These are phyloP conservation scores for Petrocephalus schoutedeni DNA, from an alignment of 2,797 vertebrate genomes.

Conservation along the genomic window DNA sequence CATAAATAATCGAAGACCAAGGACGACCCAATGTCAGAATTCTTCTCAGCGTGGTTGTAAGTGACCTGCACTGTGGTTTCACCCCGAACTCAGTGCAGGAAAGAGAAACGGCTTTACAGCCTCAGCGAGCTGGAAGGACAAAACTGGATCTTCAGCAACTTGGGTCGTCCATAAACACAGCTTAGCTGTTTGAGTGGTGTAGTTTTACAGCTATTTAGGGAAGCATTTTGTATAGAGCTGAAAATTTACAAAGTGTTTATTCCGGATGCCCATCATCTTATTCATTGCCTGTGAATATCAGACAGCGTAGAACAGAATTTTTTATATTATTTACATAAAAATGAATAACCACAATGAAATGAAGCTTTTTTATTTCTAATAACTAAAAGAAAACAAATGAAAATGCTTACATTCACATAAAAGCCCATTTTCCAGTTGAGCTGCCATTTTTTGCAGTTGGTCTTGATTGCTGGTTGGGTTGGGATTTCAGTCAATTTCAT, in stretches of 20 bases:
- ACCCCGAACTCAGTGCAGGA: not conserved
- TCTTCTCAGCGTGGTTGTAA: not conserved
- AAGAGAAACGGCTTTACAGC: not conserved
- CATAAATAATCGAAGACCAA: slow-evolving; percentile 9
- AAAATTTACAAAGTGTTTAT: not conserved
- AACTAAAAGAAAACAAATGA: not conserved
- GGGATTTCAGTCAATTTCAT: slow-evolving; percentile 51
- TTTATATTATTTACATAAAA: not conserved
- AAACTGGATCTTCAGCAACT: not conserved
- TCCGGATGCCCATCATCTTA: not conserved
- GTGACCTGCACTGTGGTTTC: slow-evolving; percentile 10
- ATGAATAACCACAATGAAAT: not conserved
- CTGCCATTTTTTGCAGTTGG: not conserved
- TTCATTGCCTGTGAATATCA: not conserved
- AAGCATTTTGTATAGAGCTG: not conserved
- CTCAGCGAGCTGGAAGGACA: slow-evolving; percentile 8
- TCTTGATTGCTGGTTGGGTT: slow-evolving; percentile 8
- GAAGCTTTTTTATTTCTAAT: not conserved
- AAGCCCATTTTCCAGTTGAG: not conserved
- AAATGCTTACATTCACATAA: no score
- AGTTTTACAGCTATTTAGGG: not conserved
- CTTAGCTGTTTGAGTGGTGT: not conserved
- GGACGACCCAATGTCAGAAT: not conserved
- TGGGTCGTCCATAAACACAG: slow-evolving; percentile 6
- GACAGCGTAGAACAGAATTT: not conserved